phyloP scores from a whole-genome alignment of 2,113 vertebrate genomes.

The Rissa tridactyla region DNA sequence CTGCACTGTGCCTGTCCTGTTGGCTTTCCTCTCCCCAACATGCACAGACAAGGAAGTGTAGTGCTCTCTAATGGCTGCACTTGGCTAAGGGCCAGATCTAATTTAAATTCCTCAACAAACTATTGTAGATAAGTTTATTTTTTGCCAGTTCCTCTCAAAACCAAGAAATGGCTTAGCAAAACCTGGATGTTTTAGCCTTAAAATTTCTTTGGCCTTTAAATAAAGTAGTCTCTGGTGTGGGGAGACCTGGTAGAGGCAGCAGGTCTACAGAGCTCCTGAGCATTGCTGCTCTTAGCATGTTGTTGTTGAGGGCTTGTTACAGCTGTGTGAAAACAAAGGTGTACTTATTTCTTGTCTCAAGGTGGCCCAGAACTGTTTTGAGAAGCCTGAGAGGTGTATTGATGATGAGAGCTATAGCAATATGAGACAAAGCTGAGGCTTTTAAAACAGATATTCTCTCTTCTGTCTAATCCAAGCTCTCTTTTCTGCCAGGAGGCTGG shows the following conservation, averaged over 20 bases:
- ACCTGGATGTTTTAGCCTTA: not conserved
- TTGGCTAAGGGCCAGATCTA: not conserved
- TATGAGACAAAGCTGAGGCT: not conserved
- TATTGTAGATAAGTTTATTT: not conserved
- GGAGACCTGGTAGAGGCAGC: not conserved
- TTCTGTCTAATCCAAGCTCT: not conserved
- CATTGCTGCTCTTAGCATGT: not conserved
- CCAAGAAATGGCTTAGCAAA: not conserved
- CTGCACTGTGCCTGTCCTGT: not conserved
- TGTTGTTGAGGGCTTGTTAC: not conserved
- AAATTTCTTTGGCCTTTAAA: not conserved
- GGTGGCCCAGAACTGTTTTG: not conserved
- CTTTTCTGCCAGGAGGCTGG: not conserved
- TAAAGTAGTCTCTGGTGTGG: not conserved
- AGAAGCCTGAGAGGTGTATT: not conserved
- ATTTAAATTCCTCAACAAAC: not conserved
- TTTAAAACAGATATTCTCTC: not conserved
- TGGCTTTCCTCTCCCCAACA: not conserved
- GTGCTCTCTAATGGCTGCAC: not conserved
- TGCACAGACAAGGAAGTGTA: not conserved
- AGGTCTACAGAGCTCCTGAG: not conserved
- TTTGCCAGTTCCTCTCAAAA: not conserved
- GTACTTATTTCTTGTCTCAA: not conserved
- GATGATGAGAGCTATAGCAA: not conserved
- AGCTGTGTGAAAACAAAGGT: not conserved